A percentile compares a stretch with the other conserved stretches of the same genome.
Evolutionary conservation across 1,140 invertebrate genomes (phyloP).

Genomic region (Propsilocerus akamusi): DNA sequence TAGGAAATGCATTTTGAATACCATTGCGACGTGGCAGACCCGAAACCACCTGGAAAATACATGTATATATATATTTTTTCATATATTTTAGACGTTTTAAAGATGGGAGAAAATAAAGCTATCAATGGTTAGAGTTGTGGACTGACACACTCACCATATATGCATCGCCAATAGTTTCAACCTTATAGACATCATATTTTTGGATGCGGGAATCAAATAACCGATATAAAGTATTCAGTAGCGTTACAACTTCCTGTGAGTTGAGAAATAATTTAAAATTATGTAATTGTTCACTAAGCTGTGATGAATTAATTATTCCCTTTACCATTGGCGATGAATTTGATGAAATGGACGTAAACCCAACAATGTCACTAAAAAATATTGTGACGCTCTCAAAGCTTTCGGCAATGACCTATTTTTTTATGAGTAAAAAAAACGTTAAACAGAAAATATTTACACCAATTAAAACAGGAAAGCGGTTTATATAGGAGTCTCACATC

Average conservation of each 20-base stretch:
- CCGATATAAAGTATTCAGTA: constrained; percentile 39
- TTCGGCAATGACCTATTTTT: constrained; percentile 35
- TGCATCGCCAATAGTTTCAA: constrained; percentile 34
- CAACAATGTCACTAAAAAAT: constrained; percentile 68
- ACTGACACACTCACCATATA: constrained; percentile 26
- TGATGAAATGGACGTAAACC: constrained; percentile 57
- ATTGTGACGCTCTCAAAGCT: constrained; percentile 52
- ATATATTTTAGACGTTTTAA: too few relatives aligned
- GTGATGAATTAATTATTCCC: constrained; percentile 30
- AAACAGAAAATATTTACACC: not conserved
- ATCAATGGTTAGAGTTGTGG: too few relatives aligned
- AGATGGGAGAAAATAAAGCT: too few relatives aligned
- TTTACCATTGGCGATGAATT: constrained; percentile 59
- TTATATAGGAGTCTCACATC: not conserved
- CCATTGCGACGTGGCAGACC: constrained; percentile 69
- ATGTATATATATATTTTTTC: too few relatives aligned
- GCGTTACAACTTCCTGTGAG: constrained; percentile 47
- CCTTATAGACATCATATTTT: constrained; percentile 57
- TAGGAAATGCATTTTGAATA: too few relatives aligned
- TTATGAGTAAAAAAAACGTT: not conserved
- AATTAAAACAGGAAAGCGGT: too few relatives aligned
- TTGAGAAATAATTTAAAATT: not conserved
- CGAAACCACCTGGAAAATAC: too few relatives aligned
- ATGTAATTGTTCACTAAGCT: constrained; percentile 14
- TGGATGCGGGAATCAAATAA: constrained; percentile 56